Evolutionary conservation across 1,140 invertebrate genomes (phyloP).

Genomic region (Drosophila ohnishii): DNA sequence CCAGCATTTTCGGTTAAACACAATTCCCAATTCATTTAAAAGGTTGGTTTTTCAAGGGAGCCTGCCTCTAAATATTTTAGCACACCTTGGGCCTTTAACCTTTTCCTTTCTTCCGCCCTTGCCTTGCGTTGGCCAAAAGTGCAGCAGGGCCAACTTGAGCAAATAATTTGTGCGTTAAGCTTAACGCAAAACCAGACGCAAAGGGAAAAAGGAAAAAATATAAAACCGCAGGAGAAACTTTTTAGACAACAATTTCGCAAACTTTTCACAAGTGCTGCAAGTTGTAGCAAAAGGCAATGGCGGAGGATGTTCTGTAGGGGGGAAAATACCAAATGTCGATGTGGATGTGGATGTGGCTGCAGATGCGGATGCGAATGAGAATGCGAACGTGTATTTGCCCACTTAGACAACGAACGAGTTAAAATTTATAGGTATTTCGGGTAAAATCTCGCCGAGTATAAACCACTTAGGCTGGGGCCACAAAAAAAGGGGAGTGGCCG

Average conservation of each 20-base stretch:
- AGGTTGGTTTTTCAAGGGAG: conserved; percentile 19
- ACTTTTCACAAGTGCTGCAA: conserved; percentile 74
- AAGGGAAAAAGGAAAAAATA: conserved; percentile 20
- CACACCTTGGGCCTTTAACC: conserved; percentile 40
- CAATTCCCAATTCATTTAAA: conserved; percentile 44
- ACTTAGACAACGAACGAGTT: conserved; percentile 77
- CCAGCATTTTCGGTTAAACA: conserved; percentile 31
- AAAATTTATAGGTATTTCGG: conserved; percentile 80
- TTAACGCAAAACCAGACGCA: conserved; percentile 62
- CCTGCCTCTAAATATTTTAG: conserved; percentile 32
- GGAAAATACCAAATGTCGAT: conserved; percentile 51
- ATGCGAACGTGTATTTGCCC: conserved; percentile 69
- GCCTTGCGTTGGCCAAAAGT: conserved; percentile 16
- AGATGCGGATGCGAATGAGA: conserved; percentile 34
- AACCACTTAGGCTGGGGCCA: conserved; percentile 63
- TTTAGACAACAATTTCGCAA: conserved; percentile 79
- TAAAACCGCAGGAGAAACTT: conserved; percentile 66
- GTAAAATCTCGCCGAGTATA: conserved; percentile 77
- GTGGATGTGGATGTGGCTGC: conserved; percentile 45
- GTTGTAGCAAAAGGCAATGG: conserved; percentile 20
- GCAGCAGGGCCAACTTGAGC: conserved; percentile 56
- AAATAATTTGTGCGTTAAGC: conserved; percentile 79
- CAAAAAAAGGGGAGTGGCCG: conserved; percentile 35
- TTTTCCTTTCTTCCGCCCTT: conserved; percentile 6
- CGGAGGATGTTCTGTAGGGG: neutral